These are phyloP conservation scores for Otolemur crassicaudatus DNA, from an alignment of 2,797 vertebrate species.

Conservation along the genomic window DNA sequence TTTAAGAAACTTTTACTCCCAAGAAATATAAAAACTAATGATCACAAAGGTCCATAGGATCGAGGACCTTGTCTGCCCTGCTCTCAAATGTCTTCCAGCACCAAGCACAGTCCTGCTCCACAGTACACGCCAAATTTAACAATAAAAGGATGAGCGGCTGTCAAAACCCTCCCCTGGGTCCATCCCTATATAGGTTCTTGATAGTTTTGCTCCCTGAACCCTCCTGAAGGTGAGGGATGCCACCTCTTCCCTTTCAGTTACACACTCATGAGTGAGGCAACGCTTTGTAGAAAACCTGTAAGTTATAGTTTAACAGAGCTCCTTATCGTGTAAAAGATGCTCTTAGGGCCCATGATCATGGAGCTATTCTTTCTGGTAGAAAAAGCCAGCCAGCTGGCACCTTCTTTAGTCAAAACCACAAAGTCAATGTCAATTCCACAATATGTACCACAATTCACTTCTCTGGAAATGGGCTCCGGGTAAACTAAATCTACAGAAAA, in stretches of 20 bases:
- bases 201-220: background rate
- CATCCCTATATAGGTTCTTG: background rate
- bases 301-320: background rate
- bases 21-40: background rate
- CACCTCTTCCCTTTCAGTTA: background rate
- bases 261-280: background rate
- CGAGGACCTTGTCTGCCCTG: background rate
- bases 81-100: background rate
- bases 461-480: background rate
- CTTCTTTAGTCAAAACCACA: conserved; percentile 2
- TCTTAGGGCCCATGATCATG: background rate
- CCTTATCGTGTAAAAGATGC: background rate
- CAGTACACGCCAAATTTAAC: background rate
- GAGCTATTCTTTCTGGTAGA: background rate
- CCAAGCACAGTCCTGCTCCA: background rate
- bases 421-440: background rate
- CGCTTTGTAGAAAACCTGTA: background rate
- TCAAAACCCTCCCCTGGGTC: background rate
- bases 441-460: background rate
- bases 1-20: background rate
- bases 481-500: background rate
- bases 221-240: background rate
- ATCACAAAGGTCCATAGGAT: background rate
- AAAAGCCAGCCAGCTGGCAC: background rate
- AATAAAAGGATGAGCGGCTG: background rate